Evolutionary conservation across 2,888 invertebrate species (phyloP).

Genomic region (Spicauda simplicius): DNA sequence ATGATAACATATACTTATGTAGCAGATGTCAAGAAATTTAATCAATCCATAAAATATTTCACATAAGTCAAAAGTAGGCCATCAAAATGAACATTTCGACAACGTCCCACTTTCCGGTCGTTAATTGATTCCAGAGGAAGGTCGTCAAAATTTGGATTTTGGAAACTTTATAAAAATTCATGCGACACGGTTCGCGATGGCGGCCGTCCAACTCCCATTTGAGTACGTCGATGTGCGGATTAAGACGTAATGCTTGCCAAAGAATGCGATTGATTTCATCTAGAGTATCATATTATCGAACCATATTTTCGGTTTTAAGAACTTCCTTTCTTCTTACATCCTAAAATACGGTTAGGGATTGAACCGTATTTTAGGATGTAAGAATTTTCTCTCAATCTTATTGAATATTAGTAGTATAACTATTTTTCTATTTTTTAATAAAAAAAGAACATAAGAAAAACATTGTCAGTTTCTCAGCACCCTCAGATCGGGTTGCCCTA

Average conservation of each 20-base stretch:
- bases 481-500: too few relatives aligned
- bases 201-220: slow-evolving; percentile 12
- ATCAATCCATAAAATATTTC: background rate
- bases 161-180: slow-evolving; percentile 21
- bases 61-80: background rate
- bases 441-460: too few relatives aligned
- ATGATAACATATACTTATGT: too few relatives aligned
- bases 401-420: too few relatives aligned
- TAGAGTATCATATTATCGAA: background rate
- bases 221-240: slow-evolving; percentile 18
- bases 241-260: slow-evolving; percentile 12
- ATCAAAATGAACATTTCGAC: background rate
- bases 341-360: too few relatives aligned
- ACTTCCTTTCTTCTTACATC: background rate
- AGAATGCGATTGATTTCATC: slow-evolving; percentile 1
- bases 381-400: too few relatives aligned
- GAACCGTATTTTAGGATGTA: too few relatives aligned
- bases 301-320: background rate
- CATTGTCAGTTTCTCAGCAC: too few relatives aligned
- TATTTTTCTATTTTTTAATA: too few relatives aligned
- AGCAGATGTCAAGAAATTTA: too few relatives aligned
- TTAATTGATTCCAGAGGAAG: background rate
- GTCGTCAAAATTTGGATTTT: background rate
- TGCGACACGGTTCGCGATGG: slow-evolving; percentile 12
- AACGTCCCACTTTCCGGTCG: too few relatives aligned